These are phyloP conservation scores for Rapana venosa DNA, from an alignment of 2,888 invertebrate species.

Conservation along the genomic window DNA sequence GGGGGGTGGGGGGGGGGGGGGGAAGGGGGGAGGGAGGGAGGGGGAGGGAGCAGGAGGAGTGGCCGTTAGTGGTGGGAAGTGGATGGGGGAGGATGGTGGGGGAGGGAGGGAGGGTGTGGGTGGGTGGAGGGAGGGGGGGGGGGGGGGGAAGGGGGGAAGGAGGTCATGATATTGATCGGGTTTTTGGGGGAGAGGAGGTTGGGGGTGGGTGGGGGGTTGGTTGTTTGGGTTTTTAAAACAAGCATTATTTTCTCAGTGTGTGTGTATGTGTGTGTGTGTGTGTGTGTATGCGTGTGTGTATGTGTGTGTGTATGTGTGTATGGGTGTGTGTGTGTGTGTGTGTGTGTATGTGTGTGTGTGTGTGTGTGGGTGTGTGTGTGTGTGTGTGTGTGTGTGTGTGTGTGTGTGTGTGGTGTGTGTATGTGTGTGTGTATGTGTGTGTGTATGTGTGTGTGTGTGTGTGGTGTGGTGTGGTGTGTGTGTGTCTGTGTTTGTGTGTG, in stretches of 20 bases:
- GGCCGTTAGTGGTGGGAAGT: background rate
- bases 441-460: too few relatives aligned
- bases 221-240: background rate
- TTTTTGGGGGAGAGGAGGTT: background rate
- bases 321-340: too few relatives aligned
- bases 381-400: background rate
- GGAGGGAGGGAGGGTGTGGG: background rate
- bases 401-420: background rate
- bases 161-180: background rate
- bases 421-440: too few relatives aligned
- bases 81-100: background rate
- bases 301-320: too few relatives aligned
- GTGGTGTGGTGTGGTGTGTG: too few relatives aligned
- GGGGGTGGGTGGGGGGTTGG: background rate
- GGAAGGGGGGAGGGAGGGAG: background rate
- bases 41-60: background rate
- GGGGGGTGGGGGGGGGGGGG: background rate
- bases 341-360: too few relatives aligned
- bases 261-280: background rate
- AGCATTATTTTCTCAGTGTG: background rate
- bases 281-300: background rate
- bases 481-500: too few relatives aligned
- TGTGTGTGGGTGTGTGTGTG: too few relatives aligned
- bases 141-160: background rate
- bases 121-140: background rate